phyloP scores from a whole-genome alignment of 2,888 invertebrate species.

The Busseola fusca region DNA sequence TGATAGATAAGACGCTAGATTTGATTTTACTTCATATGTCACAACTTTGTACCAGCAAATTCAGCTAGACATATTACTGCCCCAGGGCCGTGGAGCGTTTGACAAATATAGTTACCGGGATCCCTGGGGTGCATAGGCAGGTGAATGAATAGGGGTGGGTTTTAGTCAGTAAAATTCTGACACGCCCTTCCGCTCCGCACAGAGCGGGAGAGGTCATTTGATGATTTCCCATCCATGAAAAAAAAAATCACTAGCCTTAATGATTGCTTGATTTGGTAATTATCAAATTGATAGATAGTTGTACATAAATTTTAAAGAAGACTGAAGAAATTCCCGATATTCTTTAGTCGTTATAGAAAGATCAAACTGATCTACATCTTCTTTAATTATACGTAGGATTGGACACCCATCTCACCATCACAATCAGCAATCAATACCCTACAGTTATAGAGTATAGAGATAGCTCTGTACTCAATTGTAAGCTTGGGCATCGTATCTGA shows the following conservation, averaged over 20 bases:
- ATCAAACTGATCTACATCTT: background rate
- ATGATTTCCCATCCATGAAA: no score
- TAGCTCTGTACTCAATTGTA: slow-evolving; percentile 33
- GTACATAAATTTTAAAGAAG: background rate
- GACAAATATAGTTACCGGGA: no score
- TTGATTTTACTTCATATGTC: background rate
- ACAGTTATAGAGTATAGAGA: slow-evolving; percentile 23
- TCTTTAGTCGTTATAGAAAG: background rate
- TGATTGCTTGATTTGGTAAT: slow-evolving; percentile 15
- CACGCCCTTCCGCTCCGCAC: no score
- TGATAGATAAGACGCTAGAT: background rate
- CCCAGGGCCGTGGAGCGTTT: no score
- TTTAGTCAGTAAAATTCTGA: no score
- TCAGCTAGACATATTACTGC: no score
- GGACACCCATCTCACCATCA: background rate
- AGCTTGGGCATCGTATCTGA: slow-evolving; percentile 61
- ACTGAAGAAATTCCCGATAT: background rate
- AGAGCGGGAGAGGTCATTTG: no score
- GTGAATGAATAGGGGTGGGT: no score
- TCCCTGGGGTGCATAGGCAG: no score
- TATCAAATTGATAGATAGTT: background rate
- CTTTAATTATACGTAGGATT: slow-evolving; percentile 7
- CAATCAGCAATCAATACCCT: slow-evolving; percentile 46
- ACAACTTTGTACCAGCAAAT: background rate
- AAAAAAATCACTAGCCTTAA: slow-evolving; percentile 10